Evolutionary conservation across 2,888 invertebrate genomes (phyloP).

Genomic region (Drosophila anomalata): DNA sequence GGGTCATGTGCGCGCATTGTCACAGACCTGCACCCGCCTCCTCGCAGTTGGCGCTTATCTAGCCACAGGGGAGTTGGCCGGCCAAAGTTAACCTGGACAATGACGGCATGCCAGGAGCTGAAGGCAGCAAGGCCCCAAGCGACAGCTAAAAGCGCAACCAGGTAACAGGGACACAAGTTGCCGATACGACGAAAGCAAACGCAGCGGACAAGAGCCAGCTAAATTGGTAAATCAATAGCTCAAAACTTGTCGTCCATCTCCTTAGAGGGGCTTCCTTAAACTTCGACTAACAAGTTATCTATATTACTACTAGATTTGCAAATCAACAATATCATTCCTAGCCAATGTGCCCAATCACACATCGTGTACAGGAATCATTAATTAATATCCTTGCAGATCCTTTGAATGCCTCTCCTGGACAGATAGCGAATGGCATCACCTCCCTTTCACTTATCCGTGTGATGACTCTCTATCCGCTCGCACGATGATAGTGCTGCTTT

Average conservation of each 20-base stretch:
- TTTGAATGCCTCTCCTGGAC: neutral
- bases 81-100: constrained; percentile 24
- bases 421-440: constrained; percentile 10
- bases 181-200: constrained; percentile 1
- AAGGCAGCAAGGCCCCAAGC: neutral
- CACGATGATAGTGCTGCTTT: constrained; percentile 64
- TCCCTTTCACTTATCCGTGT: constrained; percentile 1
- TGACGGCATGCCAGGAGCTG: constrained; percentile 8
- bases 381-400: constrained; percentile 24
- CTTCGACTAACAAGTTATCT: neutral
- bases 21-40: constrained; percentile 28
- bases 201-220: neutral
- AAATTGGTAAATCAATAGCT: constrained; percentile 29
- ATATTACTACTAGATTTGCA: too few species aligned
- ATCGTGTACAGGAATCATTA: constrained; percentile 8
- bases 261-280: neutral
- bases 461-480: constrained; percentile 11
- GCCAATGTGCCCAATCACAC: constrained; percentile 21
- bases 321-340: too few species aligned
- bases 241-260: neutral
- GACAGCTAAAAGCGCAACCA: constrained; percentile 22
- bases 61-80: constrained; percentile 20
- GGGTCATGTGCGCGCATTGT: constrained; percentile 76
- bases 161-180: constrained; percentile 5
- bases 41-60: constrained; percentile 17